These are phyloP conservation scores for Lithophane semibrunnea DNA, from an alignment of 2,888 invertebrate species.

Conservation along the genomic window DNA sequence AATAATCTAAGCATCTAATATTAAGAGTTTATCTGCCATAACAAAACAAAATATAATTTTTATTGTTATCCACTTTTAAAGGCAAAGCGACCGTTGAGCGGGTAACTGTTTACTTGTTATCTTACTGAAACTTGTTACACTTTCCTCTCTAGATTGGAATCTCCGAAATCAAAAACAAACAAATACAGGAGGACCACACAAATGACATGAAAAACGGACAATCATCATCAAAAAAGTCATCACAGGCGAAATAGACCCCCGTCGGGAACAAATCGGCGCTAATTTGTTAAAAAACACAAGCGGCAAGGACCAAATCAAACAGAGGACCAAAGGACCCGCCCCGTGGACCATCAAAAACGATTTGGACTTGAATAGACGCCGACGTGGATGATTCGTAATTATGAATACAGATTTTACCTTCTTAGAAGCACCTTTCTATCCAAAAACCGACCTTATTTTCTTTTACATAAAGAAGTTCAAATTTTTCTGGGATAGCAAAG, in stretches of 20 bases:
- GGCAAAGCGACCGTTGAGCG: too few species aligned
- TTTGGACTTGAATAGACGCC: slow-evolving; percentile 73
- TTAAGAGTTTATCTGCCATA: too few species aligned
- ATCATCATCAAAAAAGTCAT: slow-evolving; percentile 75
- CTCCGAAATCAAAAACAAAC: slow-evolving; percentile 55
- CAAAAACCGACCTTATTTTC: slow-evolving; percentile 47
- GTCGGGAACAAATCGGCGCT: slow-evolving; percentile 77
- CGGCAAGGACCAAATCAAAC: slow-evolving; percentile 76
- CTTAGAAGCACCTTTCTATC: background rate
- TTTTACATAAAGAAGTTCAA: background rate
- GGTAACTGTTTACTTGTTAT: background rate
- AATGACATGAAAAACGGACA: slow-evolving; percentile 70
- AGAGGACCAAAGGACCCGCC: slow-evolving; percentile 70
- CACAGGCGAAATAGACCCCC: slow-evolving; percentile 67
- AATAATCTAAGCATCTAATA: too few species aligned
- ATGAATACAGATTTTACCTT: slow-evolving; percentile 42
- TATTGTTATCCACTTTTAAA: too few species aligned
- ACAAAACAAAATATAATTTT: too few species aligned
- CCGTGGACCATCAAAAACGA: slow-evolving; percentile 63
- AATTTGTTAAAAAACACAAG: slow-evolving; percentile 81
- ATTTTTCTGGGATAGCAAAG: background rate
- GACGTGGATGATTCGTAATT: slow-evolving; percentile 67
- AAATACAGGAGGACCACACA: slow-evolving; percentile 73
- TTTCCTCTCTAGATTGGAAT: slow-evolving; percentile 19
- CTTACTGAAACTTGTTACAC: background rate